These are phyloP conservation scores for Ephydatia muelleri DNA, from an alignment of 37 sponge, comb jelly and placozoan species.

Conservation along the genomic window DNA sequence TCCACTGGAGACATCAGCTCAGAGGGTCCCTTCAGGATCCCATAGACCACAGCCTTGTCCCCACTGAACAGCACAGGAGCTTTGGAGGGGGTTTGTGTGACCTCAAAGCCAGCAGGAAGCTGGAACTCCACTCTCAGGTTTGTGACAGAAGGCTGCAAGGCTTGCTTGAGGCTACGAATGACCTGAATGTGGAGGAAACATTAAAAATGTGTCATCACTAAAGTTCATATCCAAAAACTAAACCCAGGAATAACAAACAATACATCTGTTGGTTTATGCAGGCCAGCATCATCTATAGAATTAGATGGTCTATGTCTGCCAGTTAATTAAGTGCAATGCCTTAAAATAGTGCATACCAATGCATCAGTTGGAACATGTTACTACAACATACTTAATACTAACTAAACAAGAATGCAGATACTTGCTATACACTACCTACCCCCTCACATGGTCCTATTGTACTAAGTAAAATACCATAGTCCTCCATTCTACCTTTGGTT, in stretches of 20 bases:
- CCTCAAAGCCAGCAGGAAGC: constrained; percentile 5
- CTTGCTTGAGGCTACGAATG: constrained; percentile 30
- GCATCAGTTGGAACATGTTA: too few relatives aligned
- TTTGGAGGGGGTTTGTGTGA: constrained; percentile 20
- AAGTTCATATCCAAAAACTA: too few relatives aligned
- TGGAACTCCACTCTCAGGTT: constrained; percentile 14
- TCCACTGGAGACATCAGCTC: constrained; percentile 1
- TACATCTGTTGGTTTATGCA: too few relatives aligned
- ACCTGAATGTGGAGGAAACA: constrained; percentile 10
- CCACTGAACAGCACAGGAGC: constrained; percentile 53
- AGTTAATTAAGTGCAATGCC: too few relatives aligned
- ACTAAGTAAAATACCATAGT: neutral
- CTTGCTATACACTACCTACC: too few relatives aligned
- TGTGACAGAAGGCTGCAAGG: constrained; percentile 30
- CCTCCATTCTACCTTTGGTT: constrained; percentile 57
- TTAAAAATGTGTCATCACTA: neutral
- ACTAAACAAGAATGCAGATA: too few relatives aligned
- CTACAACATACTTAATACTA: too few relatives aligned
- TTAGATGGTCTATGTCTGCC: too few relatives aligned
- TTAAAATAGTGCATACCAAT: too few relatives aligned
- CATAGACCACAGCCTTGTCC: constrained; percentile 58
- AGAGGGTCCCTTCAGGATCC: constrained; percentile 25
- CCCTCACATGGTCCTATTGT: too few relatives aligned
- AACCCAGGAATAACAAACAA: too few relatives aligned
- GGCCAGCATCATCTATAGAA: too few relatives aligned